A percentile compares a stretch with the other conserved stretches of the same genome.
Conservation (phyloP, 2,888 invertebrate species). For the Fissipunctia ypsillon region DNA sequence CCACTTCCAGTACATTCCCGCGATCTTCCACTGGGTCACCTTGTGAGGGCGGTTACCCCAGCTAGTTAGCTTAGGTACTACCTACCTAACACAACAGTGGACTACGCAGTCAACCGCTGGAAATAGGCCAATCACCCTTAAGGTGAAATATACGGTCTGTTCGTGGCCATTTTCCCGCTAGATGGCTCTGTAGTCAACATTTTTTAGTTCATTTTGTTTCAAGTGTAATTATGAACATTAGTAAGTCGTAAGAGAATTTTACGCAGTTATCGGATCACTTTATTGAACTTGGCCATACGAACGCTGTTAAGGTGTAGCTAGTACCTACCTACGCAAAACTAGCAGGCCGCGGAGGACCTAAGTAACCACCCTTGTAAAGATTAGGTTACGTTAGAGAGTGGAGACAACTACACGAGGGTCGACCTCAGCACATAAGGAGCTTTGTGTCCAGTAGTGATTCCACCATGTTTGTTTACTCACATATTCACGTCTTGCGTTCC, state of each 20-base stretch:
- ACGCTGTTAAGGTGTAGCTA: too few species aligned
- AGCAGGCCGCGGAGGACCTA: background rate
- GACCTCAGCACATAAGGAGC: background rate
- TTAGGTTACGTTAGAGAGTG: too few species aligned
- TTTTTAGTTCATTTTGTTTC: too few species aligned
- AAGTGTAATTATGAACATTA: too few species aligned
- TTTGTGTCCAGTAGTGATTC: background rate
- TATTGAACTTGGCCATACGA: too few species aligned
- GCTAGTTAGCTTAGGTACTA: conserved; percentile 4
- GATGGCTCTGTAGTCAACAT: too few species aligned
- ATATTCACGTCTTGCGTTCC: conserved; percentile 13
- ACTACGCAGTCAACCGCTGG: background rate
- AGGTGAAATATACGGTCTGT: too few species aligned
- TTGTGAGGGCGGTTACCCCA: background rate
- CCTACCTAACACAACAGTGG: background rate
- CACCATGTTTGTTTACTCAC: conserved; percentile 9
- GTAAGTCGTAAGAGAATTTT: too few species aligned
- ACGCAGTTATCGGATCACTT: too few species aligned
- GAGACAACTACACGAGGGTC: background rate
- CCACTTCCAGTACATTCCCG: background rate
- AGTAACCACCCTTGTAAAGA: background rate
- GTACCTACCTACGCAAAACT: background rate
- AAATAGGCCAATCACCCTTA: background rate
- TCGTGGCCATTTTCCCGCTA: too few species aligned
- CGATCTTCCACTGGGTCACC: background rate